These are phyloP conservation scores for Megaptera novaeangliae DNA, from an alignment of 2,113 vertebrate genomes.

Conservation along the genomic window DNA sequence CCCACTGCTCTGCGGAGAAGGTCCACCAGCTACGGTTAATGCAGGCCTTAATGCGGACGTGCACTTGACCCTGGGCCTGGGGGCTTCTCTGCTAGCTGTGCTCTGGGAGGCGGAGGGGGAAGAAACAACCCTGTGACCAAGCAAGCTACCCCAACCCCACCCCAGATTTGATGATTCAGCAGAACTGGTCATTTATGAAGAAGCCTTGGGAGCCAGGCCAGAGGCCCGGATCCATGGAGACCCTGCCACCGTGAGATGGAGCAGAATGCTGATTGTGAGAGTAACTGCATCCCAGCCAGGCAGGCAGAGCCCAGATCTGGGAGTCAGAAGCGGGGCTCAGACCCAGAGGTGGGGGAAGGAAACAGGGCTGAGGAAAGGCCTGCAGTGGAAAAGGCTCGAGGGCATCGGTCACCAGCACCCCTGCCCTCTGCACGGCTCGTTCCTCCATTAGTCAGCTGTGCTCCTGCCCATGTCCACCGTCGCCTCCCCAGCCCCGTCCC, in stretches of 20 bases:
- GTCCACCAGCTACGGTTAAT: not conserved
- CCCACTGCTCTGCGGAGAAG: not conserved
- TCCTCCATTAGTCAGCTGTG: not conserved
- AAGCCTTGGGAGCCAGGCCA: not conserved
- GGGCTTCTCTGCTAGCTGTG: not conserved
- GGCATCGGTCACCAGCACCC: not conserved
- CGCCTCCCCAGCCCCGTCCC: not conserved
- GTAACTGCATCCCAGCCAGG: not conserved
- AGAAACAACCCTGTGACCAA: fast-evolving
- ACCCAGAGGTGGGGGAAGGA: not conserved
- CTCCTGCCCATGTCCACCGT: not conserved
- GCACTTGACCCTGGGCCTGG: not conserved
- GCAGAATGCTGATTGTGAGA: not conserved
- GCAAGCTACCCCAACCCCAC: not conserved
- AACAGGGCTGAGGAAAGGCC: not conserved
- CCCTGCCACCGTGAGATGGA: not conserved
- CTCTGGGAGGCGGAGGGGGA: not conserved
- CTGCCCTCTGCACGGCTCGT: not conserved
- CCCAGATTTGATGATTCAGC: not conserved
- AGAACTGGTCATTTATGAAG: not conserved
- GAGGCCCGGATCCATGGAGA: not conserved
- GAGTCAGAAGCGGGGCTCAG: not conserved
- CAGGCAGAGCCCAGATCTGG: not conserved
- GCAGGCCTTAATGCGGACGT: no score
- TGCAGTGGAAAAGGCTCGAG: not conserved